phyloP scores from a whole-genome alignment of 1,140 invertebrate genomes.

The Magallana ariakensis region DNA sequence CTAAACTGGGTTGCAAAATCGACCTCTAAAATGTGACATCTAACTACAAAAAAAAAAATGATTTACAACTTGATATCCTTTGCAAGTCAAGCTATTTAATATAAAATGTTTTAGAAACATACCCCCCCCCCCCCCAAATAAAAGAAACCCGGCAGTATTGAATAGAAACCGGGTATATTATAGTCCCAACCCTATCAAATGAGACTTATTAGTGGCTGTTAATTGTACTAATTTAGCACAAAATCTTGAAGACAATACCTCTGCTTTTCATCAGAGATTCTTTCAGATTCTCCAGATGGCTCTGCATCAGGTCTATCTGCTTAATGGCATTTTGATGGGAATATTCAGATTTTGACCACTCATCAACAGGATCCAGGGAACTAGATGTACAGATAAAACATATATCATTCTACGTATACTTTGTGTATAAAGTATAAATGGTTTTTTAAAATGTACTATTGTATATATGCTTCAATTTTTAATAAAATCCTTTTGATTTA shows the following conservation, averaged over 20 bases:
- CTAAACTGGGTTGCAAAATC: conserved; percentile 73
- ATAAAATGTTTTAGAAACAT: too few species aligned
- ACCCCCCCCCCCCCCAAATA: too few species aligned
- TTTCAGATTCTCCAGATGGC: conserved; percentile 6
- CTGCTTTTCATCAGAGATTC: conserved; percentile 32
- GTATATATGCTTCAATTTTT: neutral
- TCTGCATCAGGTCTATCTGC: conserved; percentile 27
- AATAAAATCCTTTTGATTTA: neutral
- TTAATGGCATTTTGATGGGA: neutral
- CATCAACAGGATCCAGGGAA: neutral
- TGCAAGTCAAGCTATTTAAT: too few species aligned
- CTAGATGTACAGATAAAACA: neutral
- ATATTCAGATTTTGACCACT: neutral
- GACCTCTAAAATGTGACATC: conserved; percentile 68
- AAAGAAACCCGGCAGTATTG: too few species aligned
- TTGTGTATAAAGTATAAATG: neutral
- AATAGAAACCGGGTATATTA: too few species aligned
- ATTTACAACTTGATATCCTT: too few species aligned
- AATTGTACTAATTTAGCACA: too few species aligned
- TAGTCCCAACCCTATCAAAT: too few species aligned
- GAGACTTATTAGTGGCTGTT: too few species aligned
- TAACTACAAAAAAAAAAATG: conserved; percentile 64
- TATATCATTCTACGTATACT: neutral
- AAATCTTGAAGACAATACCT: neutral
- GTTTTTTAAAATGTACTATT: neutral